Conservation (phyloP, 2,113 vertebrate genomes). For the Eidolon helvum region DNA sequence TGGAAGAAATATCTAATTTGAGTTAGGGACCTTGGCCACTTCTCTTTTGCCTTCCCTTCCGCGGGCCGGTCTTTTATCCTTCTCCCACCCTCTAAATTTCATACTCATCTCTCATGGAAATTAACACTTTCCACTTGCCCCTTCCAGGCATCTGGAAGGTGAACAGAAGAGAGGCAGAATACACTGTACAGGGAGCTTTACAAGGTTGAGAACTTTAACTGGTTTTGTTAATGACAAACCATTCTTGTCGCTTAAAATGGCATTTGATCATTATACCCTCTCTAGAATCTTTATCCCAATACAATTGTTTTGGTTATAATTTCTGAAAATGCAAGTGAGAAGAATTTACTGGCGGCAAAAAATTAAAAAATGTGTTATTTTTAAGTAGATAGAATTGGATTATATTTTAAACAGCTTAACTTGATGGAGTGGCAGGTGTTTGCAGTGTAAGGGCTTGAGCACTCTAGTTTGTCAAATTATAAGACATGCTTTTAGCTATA, state of each 20-base stretch:
- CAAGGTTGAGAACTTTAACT: constrained; percentile 44
- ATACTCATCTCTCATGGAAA: not conserved
- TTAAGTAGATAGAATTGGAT: constrained; percentile 18
- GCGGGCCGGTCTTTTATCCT: not conserved
- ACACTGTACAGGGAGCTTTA: not conserved
- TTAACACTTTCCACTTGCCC: constrained; percentile 43
- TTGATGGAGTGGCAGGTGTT: not conserved
- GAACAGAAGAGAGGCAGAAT: not conserved
- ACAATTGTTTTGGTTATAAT: not conserved
- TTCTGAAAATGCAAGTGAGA: constrained; percentile 13
- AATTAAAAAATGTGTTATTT: constrained; percentile 18
- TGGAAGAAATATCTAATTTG: no score
- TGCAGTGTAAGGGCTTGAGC: not conserved
- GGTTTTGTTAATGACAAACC: not conserved
- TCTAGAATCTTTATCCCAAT: not conserved
- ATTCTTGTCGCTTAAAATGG: not conserved
- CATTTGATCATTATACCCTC: not conserved
- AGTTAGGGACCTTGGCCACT: not conserved
- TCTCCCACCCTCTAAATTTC: not conserved
- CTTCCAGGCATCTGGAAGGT: constrained; percentile 55
- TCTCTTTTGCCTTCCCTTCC: not conserved
- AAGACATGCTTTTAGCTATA: not conserved
- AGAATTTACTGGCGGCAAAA: not conserved
- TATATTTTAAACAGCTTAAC: constrained; percentile 24
- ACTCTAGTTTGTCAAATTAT: not conserved